phyloP scores from a whole-genome alignment of 2,113 vertebrate species.

The Neopipo cinnamomea region DNA sequence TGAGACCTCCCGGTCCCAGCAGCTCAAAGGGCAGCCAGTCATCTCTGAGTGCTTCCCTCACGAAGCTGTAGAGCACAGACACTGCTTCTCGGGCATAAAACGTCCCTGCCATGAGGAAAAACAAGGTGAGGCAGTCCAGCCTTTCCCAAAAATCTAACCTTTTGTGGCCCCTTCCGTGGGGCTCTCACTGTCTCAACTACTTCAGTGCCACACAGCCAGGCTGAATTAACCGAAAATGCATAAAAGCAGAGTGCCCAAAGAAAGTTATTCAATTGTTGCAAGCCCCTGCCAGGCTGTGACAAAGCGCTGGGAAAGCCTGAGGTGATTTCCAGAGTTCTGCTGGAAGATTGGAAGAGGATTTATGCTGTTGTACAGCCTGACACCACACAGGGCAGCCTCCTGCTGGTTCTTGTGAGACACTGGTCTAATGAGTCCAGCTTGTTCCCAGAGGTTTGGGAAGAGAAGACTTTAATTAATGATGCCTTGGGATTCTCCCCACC shows the following conservation, averaged over 20 bases:
- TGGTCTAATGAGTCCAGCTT: neutral
- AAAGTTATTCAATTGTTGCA: neutral
- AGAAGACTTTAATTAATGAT: neutral
- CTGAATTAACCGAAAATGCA: neutral
- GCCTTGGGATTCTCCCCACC: neutral
- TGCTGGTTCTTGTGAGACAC: neutral
- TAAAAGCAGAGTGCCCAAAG: constrained; percentile 20
- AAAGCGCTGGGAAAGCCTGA: constrained; percentile 25
- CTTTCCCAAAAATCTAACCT: neutral
- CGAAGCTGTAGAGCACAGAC: constrained; percentile 79
- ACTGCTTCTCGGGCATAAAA: constrained; percentile 89
- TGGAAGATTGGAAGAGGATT: neutral
- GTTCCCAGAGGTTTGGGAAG: neutral
- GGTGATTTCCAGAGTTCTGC: neutral
- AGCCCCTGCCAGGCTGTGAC: constrained; percentile 13
- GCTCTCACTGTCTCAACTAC: neutral
- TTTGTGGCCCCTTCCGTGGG: neutral
- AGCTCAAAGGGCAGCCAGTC: constrained; percentile 95
- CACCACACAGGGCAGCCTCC: neutral
- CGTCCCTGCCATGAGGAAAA: constrained; percentile 75
- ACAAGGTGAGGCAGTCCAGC: neutral
- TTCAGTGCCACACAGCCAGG: neutral
- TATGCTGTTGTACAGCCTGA: neutral
- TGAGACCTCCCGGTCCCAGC: constrained; percentile 85
- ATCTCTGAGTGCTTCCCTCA: constrained; percentile 81